Base-by-base conservation (phyloP, 30 jellyfish, hydroid and myxozoan species). In the Rhopilema esculentum region DNA sequence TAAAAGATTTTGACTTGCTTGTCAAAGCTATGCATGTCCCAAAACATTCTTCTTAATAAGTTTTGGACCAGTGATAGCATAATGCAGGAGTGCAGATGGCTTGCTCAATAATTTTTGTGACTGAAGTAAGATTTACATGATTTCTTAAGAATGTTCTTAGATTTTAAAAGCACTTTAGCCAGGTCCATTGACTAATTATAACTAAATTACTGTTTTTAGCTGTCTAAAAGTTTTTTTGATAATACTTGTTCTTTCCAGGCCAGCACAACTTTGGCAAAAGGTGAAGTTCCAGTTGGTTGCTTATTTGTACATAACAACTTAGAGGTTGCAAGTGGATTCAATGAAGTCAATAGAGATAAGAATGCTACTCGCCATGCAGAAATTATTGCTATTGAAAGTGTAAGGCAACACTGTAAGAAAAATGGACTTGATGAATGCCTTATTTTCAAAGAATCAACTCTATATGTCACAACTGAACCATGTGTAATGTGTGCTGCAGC, bases 231-330 rank as follows among this genome's bases (percentile, higher is more conserved):
- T 40, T 40, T 16, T 77, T 17, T 77, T 28, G 15, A 4, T n/a
- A 23, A 15, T 21, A 16, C 21, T 29, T 22, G 15, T 8, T 53
- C 63, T 1, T 31, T 51, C 18, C 73, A 90, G 97, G 98, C 99
- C 28, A 91, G 86, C 53, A 18, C 72, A 23, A 93, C 99, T 16
- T 66, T 95, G 28, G 71, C 78, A 19, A 33, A 48, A 27, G 96
- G 95, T 17, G 99, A 95, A 68, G 99, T 95, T 27, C 99, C 99
- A 29, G 98, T 95, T 24, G 99, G 97, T n/a, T 95, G 99, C 77
- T 65, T 91, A 27, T 70, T 95, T 86, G 96, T 91, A 8, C 31
- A 76, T 82, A 77, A 83, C 21, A 78, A 92, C 75, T 19, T 52
- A 19, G 66, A 61, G 7, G 66, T 95, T 18, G 97, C 91, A 19